Percentiles rank a stretch among this genome's conserved stretches.
phyloP scores from a whole-genome alignment of 2,888 invertebrate genomes.

The Troilus luridus region DNA sequence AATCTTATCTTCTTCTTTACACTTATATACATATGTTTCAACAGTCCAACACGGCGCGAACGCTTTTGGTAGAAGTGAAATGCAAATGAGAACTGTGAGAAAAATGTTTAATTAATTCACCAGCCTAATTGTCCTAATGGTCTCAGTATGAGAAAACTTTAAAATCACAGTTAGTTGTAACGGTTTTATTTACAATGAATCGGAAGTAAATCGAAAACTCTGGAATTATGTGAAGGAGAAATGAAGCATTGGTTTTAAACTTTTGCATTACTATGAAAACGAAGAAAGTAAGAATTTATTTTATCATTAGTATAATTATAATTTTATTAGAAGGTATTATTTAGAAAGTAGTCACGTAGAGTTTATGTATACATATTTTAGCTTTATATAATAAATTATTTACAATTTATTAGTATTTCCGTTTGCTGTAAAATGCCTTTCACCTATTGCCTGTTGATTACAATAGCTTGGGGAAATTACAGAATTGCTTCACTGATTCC shows the following conservation, averaged over 20 bases:
- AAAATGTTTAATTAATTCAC: slow-evolving; percentile 26
- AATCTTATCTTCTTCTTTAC: not conserved
- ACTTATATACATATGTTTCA: not conserved
- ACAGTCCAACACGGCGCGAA: not conserved
- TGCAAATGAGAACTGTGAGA: not conserved
- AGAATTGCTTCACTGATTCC: slow-evolving; percentile 1
- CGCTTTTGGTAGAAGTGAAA: not conserved
- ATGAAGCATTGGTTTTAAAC: too few relatives aligned
- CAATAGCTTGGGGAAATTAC: slow-evolving; percentile 3
- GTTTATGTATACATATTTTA: not conserved
- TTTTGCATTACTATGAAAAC: not conserved
- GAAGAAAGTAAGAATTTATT: not conserved
- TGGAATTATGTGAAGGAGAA: not conserved
- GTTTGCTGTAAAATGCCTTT: not conserved
- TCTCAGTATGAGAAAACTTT: slow-evolving; percentile 19
- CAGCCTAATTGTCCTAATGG: not conserved
- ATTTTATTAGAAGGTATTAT: not conserved
- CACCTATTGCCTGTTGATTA: not conserved
- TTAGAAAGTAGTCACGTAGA: not conserved
- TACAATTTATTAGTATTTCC: slow-evolving; percentile 8
- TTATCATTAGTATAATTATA: not conserved
- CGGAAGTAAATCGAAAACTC: not conserved
- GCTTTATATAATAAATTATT: not conserved
- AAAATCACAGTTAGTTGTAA: slow-evolving; percentile 15
- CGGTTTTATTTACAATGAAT: not conserved